These are phyloP conservation scores for Idaea straminata DNA, from an alignment of 2,888 invertebrate species.

Conservation along the genomic window DNA sequence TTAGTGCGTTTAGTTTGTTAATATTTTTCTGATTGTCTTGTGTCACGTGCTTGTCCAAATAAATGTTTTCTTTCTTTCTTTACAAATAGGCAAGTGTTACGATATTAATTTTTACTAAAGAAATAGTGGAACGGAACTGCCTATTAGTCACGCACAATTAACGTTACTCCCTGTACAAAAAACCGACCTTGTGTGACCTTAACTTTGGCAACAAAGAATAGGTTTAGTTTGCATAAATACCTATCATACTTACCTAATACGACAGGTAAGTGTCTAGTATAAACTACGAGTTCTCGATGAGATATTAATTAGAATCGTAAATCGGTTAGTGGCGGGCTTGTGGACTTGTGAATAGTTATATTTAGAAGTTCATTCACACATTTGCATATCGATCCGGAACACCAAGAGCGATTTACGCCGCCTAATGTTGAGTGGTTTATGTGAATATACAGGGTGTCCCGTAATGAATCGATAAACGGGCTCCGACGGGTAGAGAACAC, in stretches of 20 bases:
- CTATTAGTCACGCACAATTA: neutral
- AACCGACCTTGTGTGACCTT: constrained; percentile 8
- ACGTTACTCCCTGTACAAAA: neutral
- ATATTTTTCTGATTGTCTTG: too few relatives aligned
- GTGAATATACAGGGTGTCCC: too few relatives aligned
- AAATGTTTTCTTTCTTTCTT: too few relatives aligned
- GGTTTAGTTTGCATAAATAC: neutral
- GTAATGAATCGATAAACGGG: too few relatives aligned
- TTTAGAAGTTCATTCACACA: constrained; percentile 41
- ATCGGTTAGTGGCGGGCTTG: neutral
- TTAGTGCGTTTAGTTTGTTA: too few relatives aligned
- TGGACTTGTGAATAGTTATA: constrained; percentile 22
- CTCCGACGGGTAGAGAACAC: too few relatives aligned
- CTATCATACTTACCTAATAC: neutral
- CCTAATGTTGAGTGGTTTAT: neutral
- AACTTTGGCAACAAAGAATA: constrained; percentile 7
- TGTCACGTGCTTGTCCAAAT: too few relatives aligned
- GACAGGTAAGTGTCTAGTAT: too few relatives aligned
- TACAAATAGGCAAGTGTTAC: too few relatives aligned
- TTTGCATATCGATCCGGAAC: constrained; percentile 4
- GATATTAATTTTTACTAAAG: neutral
- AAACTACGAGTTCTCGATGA: too few relatives aligned
- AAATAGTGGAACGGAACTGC: neutral
- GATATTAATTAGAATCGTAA: neutral
- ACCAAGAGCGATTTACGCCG: constrained; percentile 2